These are phyloP conservation scores for Apus apus DNA, from an alignment of 2,113 vertebrate species.

Conservation along the genomic window DNA sequence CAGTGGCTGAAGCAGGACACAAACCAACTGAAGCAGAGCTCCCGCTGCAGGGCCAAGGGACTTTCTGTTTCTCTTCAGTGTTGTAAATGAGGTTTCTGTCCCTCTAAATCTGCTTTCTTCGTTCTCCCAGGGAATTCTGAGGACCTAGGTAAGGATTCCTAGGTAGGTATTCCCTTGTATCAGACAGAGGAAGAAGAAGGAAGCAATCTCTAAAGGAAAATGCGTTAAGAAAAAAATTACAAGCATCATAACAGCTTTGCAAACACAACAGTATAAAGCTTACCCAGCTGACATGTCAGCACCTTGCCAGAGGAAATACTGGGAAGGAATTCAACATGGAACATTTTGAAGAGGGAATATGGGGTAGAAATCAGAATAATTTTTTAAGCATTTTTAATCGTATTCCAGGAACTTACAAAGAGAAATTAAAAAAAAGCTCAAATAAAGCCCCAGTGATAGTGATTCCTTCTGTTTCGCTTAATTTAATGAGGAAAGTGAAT, in stretches of 20 bases:
- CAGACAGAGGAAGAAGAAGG: neutral
- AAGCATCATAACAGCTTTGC: slow-evolving; percentile 25
- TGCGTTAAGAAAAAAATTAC: neutral
- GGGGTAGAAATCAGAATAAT: neutral
- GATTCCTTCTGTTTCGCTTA: neutral
- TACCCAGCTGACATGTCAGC: neutral
- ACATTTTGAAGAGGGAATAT: neutral
- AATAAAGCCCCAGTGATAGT: neutral
- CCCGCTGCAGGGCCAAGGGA: neutral
- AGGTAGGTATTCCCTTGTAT: neutral
- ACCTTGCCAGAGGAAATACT: slow-evolving; percentile 1
- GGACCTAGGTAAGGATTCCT: neutral
- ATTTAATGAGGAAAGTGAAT: neutral
- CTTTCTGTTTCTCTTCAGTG: neutral
- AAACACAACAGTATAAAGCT: slow-evolving; percentile 3
- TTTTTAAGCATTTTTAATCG: neutral
- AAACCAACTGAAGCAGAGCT: neutral
- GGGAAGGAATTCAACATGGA: neutral
- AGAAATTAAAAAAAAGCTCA: neutral
- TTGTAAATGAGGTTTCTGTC: slow-evolving; percentile 6
- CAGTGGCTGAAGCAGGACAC: neutral
- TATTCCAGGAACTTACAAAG: neutral
- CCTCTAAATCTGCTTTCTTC: neutral
- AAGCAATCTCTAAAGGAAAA: neutral
- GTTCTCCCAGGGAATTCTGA: neutral